Evolutionary conservation across 2,888 invertebrate genomes (phyloP), one percentile per base, ranked within the genome.

Genomic region (Leptogaster cylindrica): DNA sequence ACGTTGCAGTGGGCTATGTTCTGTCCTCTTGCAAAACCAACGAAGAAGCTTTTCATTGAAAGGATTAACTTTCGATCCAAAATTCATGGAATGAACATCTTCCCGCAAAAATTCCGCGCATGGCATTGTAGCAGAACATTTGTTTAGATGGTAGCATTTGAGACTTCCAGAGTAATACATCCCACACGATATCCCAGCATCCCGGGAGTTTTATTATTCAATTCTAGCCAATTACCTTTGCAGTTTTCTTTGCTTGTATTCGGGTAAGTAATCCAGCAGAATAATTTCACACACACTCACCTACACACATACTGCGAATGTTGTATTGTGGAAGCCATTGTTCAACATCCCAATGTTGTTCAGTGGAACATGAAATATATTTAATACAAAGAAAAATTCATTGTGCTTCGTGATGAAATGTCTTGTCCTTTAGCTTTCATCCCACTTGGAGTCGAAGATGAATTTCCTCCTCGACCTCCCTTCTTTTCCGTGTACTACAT

Each of bases 151-250:
- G 14, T 10, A 55, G n/a, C 6, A 20, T 36, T 23, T 36, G 6
- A 23, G 48, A 25, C 3, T 55, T 39, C 39, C 39, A 39, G 55
- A 55, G 55, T 39, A 55, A 20, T 39, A 7, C 12, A 25, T 55
- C 39, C 55, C 55, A 55, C 55, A 55, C n/a, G 10, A 36, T n/a
- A 36, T 16, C 18, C 39, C 36, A 55, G 55, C 36, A 55, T 55
- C 55, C 55, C 55, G 55, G 55, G 55, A 55, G 55, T 55, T 55
- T 55, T 36, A 36, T 36, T 55, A 55, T 31, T 55, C 55, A 20
- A 39, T 20, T 12, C 23, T 27, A 28, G 20, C 55, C 36, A 55
- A 39, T 55, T 55, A 55, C 55, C 36, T 55, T 36, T 55, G 55
- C 36, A 55, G 36, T 33, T 14, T 12, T 41, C 18, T 8, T 12